Evolutionary conservation across 2,113 vertebrate genomes (phyloP).

Genomic region (Pygoscelis adeliae): DNA sequence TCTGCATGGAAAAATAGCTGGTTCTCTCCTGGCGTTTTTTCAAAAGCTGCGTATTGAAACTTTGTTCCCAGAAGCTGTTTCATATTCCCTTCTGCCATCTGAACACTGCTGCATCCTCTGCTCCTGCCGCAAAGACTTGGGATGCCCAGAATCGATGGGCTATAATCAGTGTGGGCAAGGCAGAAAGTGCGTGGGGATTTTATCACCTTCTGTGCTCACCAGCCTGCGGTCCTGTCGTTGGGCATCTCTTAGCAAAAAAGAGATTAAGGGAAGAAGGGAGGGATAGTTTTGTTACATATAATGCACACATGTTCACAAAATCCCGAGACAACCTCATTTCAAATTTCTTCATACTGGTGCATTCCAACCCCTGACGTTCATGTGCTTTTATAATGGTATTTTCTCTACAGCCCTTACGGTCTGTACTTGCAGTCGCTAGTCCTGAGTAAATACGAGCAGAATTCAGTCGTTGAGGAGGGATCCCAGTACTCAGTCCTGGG

Average conservation of each 20-base stretch:
- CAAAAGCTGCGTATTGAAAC: neutral
- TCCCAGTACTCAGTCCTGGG: neutral
- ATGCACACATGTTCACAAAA: neutral
- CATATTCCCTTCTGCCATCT: neutral
- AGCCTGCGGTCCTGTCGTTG: neutral
- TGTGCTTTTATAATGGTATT: neutral
- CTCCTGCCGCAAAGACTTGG: accelerated
- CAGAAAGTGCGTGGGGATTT: neutral
- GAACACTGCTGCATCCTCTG: neutral
- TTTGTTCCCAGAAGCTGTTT: constrained; percentile 4
- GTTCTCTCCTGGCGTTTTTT: constrained; percentile 2
- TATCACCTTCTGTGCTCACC: neutral
- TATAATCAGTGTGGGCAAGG: neutral
- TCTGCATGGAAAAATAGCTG: constrained; percentile 45
- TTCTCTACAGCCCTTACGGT: neutral
- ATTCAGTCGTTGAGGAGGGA: neutral
- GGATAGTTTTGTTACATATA: neutral
- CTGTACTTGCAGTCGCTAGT: neutral
- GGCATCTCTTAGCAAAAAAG: neutral
- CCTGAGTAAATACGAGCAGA: neutral
- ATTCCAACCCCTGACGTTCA: neutral
- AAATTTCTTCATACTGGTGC: neutral
- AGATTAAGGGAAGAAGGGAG: neutral
- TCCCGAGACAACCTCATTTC: neutral
- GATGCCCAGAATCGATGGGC: neutral